Evolutionary conservation across 2,113 vertebrate genomes (phyloP).

Genomic region (Saimiri boliviensis): DNA sequence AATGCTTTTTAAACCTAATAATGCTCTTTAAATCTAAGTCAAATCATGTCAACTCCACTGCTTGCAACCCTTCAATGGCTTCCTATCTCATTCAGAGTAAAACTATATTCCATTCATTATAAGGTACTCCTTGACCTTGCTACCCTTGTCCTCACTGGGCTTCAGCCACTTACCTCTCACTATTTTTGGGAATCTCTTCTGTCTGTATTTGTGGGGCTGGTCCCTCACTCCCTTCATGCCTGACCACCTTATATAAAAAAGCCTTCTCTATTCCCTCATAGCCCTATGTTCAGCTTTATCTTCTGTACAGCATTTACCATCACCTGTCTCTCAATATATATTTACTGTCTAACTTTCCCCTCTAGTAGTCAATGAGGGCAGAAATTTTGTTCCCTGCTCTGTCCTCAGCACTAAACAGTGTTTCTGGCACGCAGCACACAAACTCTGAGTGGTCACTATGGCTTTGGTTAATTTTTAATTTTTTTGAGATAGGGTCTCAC

Average conservation of each 20-base stretch:
- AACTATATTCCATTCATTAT: not conserved
- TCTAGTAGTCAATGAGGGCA: not conserved
- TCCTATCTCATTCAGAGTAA: not conserved
- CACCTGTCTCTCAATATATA: not conserved
- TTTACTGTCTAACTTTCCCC: not conserved
- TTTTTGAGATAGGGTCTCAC: too few relatives aligned
- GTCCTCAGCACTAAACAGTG: not conserved
- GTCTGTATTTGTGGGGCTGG: not conserved
- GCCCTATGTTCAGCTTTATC: not conserved
- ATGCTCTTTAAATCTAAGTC: not conserved
- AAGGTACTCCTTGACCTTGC: not conserved
- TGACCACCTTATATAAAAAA: not conserved
- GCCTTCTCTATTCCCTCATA: not conserved
- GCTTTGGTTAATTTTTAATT: not conserved
- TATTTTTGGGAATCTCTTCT: not conserved
- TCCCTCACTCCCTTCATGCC: not conserved
- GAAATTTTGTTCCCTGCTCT: not conserved
- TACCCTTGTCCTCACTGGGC: not conserved
- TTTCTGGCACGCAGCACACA: not conserved
- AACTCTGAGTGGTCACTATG: not conserved
- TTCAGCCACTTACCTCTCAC: not conserved
- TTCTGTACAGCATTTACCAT: not conserved
- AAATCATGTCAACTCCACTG: not conserved
- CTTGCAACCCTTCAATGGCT: not conserved
- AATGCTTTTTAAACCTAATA: not conserved